Base-by-base conservation (phyloP, 2,888 invertebrate genomes). In the Hirtodrosophila confusa region DNA sequence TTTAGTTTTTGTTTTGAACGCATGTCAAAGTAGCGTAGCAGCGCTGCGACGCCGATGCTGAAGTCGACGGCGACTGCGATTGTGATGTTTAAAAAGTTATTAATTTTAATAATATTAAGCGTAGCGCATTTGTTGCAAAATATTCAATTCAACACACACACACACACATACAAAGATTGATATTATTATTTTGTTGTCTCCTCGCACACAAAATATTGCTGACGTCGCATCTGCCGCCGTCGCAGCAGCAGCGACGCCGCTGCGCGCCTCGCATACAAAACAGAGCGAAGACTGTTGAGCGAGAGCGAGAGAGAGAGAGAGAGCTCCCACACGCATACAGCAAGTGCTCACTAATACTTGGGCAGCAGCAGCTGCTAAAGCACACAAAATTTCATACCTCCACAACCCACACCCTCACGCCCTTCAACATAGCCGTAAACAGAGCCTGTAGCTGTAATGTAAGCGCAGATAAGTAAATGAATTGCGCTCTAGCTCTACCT, bases 141-240 rank as follows among this genome's bases (percentile, higher is more conserved):
- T 68, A 57, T 50, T 68, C 45, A 61, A 55, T 45, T 54, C 41
- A 37, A 33, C 29, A 36, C 23, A 29, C 23, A 41, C 4, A 36
- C 29, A 49, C n/a, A 41, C 17, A 48, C 4, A 11, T 23, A 48
- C 31, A 39, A 10, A 47, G 17, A 56, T 53, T 43, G 55, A 53
- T 66, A 74, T 69, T 63, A 57, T 67, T 56, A 54, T 57, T 64
- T 64, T 66, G 67, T 76, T 71, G 73, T 71, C 57, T 66, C 24
- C 66, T 65, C 71, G 37, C 51, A 58, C 54, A 61, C 56, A 67
- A 62, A 71, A 74, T 72, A 62, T 76, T 74, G 74, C 78, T 79
- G 78, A 79, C 82, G 82, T 82, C 79, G 80, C 76, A 63, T 67
- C 73, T 69, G 78, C 63, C 56, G 58, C 63, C 45, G 70, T 63